A percentile compares a stretch with the other conserved stretches of the same genome.
Conservation (phyloP, 2,797 vertebrate species). For the Peromyscus eremicus region DNA sequence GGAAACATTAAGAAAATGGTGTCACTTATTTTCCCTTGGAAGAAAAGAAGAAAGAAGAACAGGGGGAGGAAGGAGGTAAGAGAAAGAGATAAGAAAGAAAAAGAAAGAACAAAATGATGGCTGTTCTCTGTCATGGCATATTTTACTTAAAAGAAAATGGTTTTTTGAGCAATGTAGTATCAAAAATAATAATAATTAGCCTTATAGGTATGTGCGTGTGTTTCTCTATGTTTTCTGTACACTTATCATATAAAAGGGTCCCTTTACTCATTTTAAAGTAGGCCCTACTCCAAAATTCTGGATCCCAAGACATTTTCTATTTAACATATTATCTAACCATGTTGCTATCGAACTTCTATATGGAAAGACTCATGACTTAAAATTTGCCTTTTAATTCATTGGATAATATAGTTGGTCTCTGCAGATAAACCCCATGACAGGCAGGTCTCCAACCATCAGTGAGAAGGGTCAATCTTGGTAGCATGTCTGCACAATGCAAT, state of each 20-base stretch:
- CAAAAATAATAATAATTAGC: not conserved
- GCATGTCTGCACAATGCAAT: too few relatives aligned
- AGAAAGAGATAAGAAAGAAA: not conserved
- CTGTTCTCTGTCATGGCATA: not conserved
- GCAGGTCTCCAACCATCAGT: not conserved
- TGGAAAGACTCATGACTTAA: slow-evolving; percentile 22
- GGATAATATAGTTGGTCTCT: not conserved
- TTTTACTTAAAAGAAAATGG: slow-evolving; percentile 32
- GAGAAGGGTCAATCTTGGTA: not conserved
- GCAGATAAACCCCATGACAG: not conserved
- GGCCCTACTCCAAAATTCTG: not conserved
- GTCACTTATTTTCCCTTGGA: not conserved
- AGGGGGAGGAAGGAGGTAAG: accelerated
- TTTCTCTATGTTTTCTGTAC: not conserved
- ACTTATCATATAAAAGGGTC: not conserved
- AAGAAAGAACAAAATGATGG: not conserved
- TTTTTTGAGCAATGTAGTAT: not conserved
- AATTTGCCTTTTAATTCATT: not conserved
- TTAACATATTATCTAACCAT: not conserved
- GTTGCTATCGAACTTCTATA: not conserved
- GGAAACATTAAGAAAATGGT: not conserved
- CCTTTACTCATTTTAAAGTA: not conserved
- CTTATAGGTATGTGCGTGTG: not conserved
- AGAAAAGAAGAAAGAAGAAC: not conserved
- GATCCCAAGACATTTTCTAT: slow-evolving; percentile 24